Evolutionary conservation across 2,888 invertebrate species (phyloP).

Genomic region (Dasysyrphus tricinctus): DNA sequence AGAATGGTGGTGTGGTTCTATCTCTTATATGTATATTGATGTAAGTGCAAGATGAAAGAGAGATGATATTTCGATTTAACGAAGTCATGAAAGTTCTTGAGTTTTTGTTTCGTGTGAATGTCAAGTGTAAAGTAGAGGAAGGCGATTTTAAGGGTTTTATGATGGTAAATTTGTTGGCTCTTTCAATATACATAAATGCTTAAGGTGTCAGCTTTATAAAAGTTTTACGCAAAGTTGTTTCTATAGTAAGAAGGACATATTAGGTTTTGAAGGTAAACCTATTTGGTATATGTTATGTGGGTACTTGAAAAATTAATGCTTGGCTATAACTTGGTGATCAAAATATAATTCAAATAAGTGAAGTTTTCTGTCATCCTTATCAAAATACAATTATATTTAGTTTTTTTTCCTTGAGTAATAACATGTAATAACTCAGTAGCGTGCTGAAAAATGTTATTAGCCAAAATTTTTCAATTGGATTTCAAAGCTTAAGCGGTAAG

Average conservation of each 20-base stretch:
- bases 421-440: too few species aligned
- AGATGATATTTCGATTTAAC: constrained; percentile 63
- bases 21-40: not conserved
- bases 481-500: too few species aligned
- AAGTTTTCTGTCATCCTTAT: too few species aligned
- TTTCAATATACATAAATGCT: constrained; percentile 1
- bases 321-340: not conserved
- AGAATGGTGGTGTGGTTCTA: not conserved
- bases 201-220: not conserved
- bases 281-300: too few species aligned
- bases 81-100: constrained; percentile 30
- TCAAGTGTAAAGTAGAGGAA: constrained; percentile 11
- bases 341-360: too few species aligned
- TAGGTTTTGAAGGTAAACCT: too few species aligned
- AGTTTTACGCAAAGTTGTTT: not conserved
- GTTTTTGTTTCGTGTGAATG: constrained; percentile 8
- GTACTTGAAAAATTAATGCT: too few species aligned
- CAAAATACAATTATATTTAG: too few species aligned
- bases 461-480: too few species aligned
- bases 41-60: constrained; percentile 16
- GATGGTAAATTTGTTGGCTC: not conserved
- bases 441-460: too few species aligned
- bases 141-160: not conserved
- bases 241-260: not conserved
- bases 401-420: too few species aligned